A percentile compares a stretch with the other conserved stretches of the same genome.
These are phyloP conservation scores for Rhingia campestris DNA, from an alignment of 2,888 invertebrate species.

Conservation along the genomic window DNA sequence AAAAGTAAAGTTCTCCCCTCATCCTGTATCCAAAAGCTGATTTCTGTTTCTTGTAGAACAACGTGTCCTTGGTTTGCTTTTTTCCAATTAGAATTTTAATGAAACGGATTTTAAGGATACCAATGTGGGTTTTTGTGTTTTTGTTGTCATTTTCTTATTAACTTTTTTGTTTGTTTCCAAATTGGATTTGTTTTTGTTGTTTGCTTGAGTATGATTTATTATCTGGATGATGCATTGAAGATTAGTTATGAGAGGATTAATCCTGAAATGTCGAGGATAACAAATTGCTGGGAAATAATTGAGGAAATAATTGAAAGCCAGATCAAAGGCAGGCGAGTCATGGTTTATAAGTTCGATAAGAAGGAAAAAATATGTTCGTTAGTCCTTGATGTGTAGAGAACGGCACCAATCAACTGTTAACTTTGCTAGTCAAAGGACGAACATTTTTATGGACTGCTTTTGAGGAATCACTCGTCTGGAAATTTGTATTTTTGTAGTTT, in stretches of 20 bases:
- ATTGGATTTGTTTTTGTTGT: constrained; percentile 5
- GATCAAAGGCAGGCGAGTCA: not conserved
- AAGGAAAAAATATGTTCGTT: not conserved
- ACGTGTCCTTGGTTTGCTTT: constrained; percentile 7
- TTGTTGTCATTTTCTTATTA: constrained; percentile 3
- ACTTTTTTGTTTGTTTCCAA: constrained; percentile 34
- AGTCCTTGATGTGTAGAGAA: no score
- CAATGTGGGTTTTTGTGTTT: not conserved
- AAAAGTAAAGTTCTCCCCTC: no score
- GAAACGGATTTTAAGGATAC: constrained; percentile 26
- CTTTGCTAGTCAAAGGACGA: no score
- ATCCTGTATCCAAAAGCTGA: not conserved
- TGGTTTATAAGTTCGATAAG: not conserved
- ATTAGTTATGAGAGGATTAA: constrained; percentile 14
- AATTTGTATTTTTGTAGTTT: no score
- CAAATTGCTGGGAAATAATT: constrained; percentile 4
- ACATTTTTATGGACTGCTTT: no score
- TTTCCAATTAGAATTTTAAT: constrained; percentile 51
- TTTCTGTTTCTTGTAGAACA: not conserved
- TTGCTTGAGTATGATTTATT: constrained; percentile 34
- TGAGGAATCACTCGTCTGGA: no score
- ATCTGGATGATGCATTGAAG: constrained; percentile 10
- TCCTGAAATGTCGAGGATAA: not conserved
- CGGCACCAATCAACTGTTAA: no score
- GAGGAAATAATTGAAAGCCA: constrained; percentile 10